Conservation (phyloP, 1,140 invertebrate species). For the Oryctes rhinoceros region DNA sequence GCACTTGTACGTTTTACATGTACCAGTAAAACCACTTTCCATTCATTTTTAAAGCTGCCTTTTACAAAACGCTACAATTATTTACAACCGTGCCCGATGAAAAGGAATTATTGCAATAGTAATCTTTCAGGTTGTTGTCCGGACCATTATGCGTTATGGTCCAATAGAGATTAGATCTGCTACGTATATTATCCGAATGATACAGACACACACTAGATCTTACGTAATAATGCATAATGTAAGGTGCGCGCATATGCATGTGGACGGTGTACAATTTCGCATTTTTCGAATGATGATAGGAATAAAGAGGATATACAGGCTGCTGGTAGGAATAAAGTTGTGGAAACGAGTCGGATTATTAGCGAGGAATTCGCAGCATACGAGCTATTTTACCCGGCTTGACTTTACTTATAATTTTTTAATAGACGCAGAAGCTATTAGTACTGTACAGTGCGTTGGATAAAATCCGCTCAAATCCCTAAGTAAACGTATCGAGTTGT, state of each 20-base stretch:
- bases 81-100: conserved; percentile 5
- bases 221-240: background rate
- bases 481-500: too few relatives aligned
- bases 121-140: conserved; percentile 14
- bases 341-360: too few relatives aligned
- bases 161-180: background rate
- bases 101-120: background rate
- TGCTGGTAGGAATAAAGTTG: too few relatives aligned
- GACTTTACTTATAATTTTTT: too few relatives aligned
- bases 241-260: background rate
- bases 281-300: too few relatives aligned
- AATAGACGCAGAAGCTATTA: too few relatives aligned
- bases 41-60: conserved; percentile 9
- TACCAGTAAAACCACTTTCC: background rate
- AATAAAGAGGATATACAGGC: too few relatives aligned
- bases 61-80: conserved; percentile 19
- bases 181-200: background rate
- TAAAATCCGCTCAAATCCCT: too few relatives aligned
- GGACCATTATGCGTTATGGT: conserved; percentile 5
- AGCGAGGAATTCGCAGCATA: too few relatives aligned
- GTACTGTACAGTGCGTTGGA: too few relatives aligned
- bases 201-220: background rate
- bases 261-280: too few relatives aligned
- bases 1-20: background rate
- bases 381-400: too few relatives aligned